Conservation (phyloP, 37 sponge, comb jelly and placozoan species). For the Amphimedon queenslandica region DNA sequence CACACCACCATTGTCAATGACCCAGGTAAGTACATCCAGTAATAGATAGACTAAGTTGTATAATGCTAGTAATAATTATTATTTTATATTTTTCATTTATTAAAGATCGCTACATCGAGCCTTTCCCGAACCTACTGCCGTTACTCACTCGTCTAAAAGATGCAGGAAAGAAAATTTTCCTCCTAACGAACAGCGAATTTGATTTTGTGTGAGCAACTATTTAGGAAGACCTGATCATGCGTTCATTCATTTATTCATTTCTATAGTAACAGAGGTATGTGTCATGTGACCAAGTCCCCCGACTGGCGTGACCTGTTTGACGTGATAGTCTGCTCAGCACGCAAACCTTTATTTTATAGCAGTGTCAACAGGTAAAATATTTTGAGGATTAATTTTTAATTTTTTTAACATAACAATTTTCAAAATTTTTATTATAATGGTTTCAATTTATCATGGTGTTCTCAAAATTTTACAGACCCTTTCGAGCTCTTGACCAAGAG, state of each 20-base stretch:
- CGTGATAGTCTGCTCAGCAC: conserved; percentile 70
- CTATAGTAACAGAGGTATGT: conserved; percentile 77
- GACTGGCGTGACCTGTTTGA: conserved; percentile 93
- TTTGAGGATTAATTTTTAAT: background rate
- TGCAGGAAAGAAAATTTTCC: conserved; percentile 79
- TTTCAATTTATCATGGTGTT: background rate
- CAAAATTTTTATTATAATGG: background rate
- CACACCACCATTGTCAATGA: conserved; percentile 53
- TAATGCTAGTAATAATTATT: conserved; percentile 7
- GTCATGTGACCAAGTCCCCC: conserved; percentile 40
- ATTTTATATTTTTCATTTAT: background rate
- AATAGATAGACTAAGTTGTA: background rate
- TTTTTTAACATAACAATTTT: background rate
- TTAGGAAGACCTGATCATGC: background rate
- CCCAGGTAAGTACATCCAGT: conserved; percentile 30
- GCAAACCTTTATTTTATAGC: conserved; percentile 86
- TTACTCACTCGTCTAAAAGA: conserved; percentile 62
- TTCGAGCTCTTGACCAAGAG: conserved; percentile 44
- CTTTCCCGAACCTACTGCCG: conserved; percentile 16
- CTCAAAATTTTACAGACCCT: conserved; percentile 53
- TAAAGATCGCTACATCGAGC: conserved; percentile 57
- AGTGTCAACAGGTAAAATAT: conserved; percentile 33
- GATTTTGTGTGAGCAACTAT: conserved; percentile 75
- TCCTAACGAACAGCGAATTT: conserved; percentile 92
- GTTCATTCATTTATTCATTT: background rate